Conservation (phyloP, 2,888 invertebrate species). For the Drosophila prolongata region DNA sequence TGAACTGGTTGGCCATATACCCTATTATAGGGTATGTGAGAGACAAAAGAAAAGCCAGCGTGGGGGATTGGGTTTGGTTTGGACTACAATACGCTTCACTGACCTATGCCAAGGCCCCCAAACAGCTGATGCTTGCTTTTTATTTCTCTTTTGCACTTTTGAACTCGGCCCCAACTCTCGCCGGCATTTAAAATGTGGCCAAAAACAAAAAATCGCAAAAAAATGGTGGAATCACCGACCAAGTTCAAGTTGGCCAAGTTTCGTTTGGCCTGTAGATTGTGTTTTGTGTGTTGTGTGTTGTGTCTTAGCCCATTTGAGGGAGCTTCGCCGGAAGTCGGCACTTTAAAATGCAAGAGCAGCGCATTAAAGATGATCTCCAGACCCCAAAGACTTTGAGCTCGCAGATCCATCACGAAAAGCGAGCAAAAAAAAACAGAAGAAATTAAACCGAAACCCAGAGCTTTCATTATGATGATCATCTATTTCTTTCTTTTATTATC, state of each 20-base stretch:
- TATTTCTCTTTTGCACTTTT: conserved; percentile 57
- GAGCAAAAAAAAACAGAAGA: background rate
- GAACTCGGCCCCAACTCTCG: conserved; percentile 43
- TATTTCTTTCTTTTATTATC: conserved; percentile 5
- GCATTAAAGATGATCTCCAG: conserved; percentile 24
- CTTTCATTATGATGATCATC: conserved; percentile 34
- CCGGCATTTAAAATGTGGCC: conserved; percentile 17
- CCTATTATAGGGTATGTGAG: conserved; percentile 1
- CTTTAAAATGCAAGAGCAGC: conserved; percentile 6
- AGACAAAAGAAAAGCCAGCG: conserved; percentile 3
- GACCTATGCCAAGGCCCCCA: conserved; percentile 64
- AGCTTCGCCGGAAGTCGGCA: conserved; percentile 4
- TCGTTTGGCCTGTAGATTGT: conserved; percentile 30
- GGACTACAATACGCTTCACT: conserved; percentile 60
- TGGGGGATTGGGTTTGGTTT: background rate
- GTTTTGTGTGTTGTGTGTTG: background rate
- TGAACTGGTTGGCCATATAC: background rate
- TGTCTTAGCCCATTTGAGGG: background rate
- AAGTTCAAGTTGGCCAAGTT: conserved; percentile 70
- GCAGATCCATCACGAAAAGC: conserved; percentile 3
- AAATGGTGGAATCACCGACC: background rate
- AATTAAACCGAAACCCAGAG: conserved; percentile 7
- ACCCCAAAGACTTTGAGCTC: background rate
- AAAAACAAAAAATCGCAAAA: background rate
- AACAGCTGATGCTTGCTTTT: conserved; percentile 18